Percentiles rank a stretch among this genome's conserved stretches.
These are phyloP conservation scores for Petrocephalus sullivani DNA, from an alignment of 2,797 vertebrate genomes.

Conservation along the genomic window DNA sequence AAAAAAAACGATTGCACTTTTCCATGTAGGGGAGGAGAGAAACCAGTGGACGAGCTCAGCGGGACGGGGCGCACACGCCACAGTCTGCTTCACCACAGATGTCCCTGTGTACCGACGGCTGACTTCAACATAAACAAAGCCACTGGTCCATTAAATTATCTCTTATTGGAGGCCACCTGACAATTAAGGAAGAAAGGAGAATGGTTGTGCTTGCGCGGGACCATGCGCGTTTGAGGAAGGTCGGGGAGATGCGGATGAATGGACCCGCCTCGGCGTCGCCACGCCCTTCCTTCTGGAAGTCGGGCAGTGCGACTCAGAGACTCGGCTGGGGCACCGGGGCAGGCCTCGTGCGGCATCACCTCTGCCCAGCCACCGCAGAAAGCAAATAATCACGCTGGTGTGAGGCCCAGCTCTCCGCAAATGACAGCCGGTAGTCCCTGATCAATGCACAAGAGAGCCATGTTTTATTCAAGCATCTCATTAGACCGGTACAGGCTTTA, in stretches of 20 bases:
- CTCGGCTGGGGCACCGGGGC: neutral
- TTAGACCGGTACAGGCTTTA: slow-evolving; percentile 39
- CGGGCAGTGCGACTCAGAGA: neutral
- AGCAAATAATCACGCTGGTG: slow-evolving; percentile 3
- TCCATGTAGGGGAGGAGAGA: neutral
- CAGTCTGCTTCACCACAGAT: slow-evolving; percentile 50
- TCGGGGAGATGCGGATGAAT: neutral
- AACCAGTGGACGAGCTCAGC: neutral
- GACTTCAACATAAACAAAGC: slow-evolving; percentile 63
- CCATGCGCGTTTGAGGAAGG: neutral
- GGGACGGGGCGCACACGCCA: neutral
- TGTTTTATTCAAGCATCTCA: slow-evolving; percentile 50
- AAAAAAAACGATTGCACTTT: neutral
- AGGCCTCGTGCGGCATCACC: neutral
- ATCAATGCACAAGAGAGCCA: slow-evolving; percentile 40
- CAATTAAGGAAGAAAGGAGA: slow-evolving; percentile 47
- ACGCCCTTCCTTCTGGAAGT: neutral
- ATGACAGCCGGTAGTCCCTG: slow-evolving; percentile 13
- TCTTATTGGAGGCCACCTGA: slow-evolving; percentile 64
- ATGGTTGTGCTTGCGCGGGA: neutral
- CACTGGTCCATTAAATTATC: slow-evolving; percentile 63
- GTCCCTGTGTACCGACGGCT: slow-evolving; percentile 55
- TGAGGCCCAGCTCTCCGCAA: neutral
- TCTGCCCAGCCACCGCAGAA: neutral
- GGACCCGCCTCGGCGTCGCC: neutral